Base-by-base conservation (phyloP, 1,140 invertebrate species). In the Anoplophora glabripennis region DNA sequence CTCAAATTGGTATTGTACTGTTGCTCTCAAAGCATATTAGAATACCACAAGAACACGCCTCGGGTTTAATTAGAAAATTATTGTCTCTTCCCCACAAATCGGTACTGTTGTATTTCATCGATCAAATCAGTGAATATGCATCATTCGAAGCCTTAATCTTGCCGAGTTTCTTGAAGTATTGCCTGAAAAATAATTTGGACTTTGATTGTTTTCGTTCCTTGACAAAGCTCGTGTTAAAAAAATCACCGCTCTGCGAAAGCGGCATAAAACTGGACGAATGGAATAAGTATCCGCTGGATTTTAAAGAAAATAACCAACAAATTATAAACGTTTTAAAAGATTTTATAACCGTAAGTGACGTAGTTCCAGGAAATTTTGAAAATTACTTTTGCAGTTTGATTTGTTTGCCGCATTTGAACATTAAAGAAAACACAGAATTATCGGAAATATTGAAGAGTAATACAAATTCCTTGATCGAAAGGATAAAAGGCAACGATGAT, bases 121-220 rank as follows among this genome's bases (percentile, higher is more conserved):
- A 84, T 65, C 82, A 83, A 72, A 76, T 88, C 1, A 79, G 85
- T 28, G 71, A 80, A 44, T 87, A 86, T 72, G 78, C 84, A 5
- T 83, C 84, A 42, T 92, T 92, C 74, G 88, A 90, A 72, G 78
- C 84, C 45, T 76, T 89, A 45, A 80, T 93, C 52, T 72, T 93
- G 49, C 88, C 90, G 0, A 77, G 80, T 36, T 81, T 90, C 35
- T 66, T 92, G 10, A 77, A 80, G 9, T 84, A 80, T 67, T 85
- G 84, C 62, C 72, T 84, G n/a, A 67, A 78, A 48, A 74, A 76
- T 17, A 65, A 72, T 53, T 80, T 86, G 40, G 78, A 84, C 63
- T 64, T 72, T 59, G 68, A 80, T 48, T 92, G 60, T 58, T 59
- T 72, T 8, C 69, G 79, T 34, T 75, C 90, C 11, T 72, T 92